Evolutionary conservation across 1,140 invertebrate genomes (phyloP), one percentile per base, ranked within the genome.

Genomic region (Meteorus sp.): DNA sequence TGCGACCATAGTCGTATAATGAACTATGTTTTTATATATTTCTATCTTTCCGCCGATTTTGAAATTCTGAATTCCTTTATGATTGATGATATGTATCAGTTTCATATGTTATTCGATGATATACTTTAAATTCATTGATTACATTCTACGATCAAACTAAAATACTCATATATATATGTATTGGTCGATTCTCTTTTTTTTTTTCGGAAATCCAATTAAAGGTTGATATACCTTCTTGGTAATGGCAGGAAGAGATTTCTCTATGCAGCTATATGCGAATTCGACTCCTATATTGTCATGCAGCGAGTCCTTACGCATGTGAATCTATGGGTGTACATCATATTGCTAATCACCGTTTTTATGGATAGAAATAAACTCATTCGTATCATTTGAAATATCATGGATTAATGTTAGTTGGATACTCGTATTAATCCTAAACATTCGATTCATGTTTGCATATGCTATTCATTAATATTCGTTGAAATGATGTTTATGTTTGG

Each of bases 221-320:
- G 29, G 43, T 35, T 35, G 48, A 39, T 60, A 51, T 83, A 84
- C 81, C 82, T 84, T 81, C 65, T 73, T 72, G 56, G 81, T 70
- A 67, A 84, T 83, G 56, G 70, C 68, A 52, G 82, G 78, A 69
- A 84, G 81, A 60, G 82, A 81, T 69, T 81, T 83, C 71, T 84
- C 82, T 66, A 84, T 83, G 76, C 82, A 84, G 73, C 77, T 74
- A 77, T 79, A 84, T 71, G 82, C 82, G 75, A 84, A 77, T 61
- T 73, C 57, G 59, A 84, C 76, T 73, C 83, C 82, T 78, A 71
- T 69, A 75, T 45, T 64, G 50, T 61, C 57, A 47, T 64, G 48
- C 20, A 33, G 19, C 13, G 43, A 57, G 33, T 61, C 57, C 56
- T 47, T 56, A 44, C 39, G 50, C 59, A 54, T 48, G 56, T 58